Conservation (phyloP, 2,113 vertebrate species). For the Oryzias woworae region DNA sequence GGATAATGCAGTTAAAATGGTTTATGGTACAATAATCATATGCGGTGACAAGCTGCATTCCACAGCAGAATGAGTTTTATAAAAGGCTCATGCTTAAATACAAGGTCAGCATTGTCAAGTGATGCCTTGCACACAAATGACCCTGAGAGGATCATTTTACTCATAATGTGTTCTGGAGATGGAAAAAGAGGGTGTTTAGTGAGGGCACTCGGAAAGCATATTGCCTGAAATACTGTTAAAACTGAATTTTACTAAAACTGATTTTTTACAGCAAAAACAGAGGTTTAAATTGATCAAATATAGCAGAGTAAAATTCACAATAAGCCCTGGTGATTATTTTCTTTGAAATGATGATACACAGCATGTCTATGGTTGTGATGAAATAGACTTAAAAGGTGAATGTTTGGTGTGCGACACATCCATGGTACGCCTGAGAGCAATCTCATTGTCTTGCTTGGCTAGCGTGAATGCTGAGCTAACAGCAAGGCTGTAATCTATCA, state of each 20-base stretch:
- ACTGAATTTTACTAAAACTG: slow-evolving; percentile 1
- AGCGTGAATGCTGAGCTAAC: slow-evolving; percentile 70
- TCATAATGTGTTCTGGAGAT: slow-evolving; percentile 17
- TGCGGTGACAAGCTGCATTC: slow-evolving; percentile 7
- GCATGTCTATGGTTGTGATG: slow-evolving; percentile 30
- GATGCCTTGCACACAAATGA: not conserved
- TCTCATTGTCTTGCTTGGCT: slow-evolving; percentile 72
- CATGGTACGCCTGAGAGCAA: slow-evolving; percentile 54
- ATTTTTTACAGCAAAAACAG: not conserved
- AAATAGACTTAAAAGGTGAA: slow-evolving; percentile 54
- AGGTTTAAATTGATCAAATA: not conserved
- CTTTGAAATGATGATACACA: slow-evolving; percentile 23
- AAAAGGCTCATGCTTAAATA: slow-evolving; percentile 2
- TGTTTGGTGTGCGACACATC: slow-evolving; percentile 41
- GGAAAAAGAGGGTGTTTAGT: not conserved
- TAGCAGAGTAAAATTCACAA: slow-evolving; percentile 6
- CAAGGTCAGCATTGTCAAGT: slow-evolving; percentile 4
- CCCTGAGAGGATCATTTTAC: slow-evolving; percentile 12
- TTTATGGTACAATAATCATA: not conserved
- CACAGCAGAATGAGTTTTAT: slow-evolving; percentile 9
- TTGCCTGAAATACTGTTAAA: slow-evolving; percentile 1
- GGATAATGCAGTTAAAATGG: no score
- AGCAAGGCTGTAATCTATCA: slow-evolving; percentile 73
- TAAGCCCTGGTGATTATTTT: slow-evolving; percentile 21
- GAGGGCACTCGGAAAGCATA: not conserved